Percentiles rank a stretch among this genome's conserved stretches.
These are phyloP conservation scores for Psammodynastes pulverulentus DNA, from an alignment of 2,113 vertebrate species.

Conservation along the genomic window DNA sequence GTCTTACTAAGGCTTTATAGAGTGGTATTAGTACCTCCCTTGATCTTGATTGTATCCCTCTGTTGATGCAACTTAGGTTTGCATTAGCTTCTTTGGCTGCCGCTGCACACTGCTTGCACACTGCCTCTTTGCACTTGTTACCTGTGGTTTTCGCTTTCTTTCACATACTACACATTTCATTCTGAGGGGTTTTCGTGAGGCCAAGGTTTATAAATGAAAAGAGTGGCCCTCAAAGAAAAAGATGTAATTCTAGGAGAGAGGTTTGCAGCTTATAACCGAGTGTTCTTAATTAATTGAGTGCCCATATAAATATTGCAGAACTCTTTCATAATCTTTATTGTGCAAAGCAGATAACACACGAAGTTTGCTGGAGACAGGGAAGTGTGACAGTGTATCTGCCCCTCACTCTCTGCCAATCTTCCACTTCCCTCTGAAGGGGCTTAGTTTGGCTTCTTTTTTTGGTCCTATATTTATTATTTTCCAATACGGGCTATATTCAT, in stretches of 20 bases:
- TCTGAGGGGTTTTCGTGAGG: conserved; percentile 1
- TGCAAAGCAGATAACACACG: not conserved
- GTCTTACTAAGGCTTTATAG: too few relatives aligned
- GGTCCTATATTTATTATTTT: not conserved
- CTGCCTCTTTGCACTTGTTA: not conserved
- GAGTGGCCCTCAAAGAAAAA: conserved; percentile 23
- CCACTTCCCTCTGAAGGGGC: not conserved
- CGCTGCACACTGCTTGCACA: too few relatives aligned
- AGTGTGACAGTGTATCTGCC: rapidly evolving
- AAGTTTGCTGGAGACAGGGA: not conserved
- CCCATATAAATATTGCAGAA: conserved; percentile 13
- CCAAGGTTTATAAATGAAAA: conserved; percentile 21
- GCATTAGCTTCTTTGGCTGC: too few relatives aligned
- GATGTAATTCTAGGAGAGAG: conserved; percentile 14
- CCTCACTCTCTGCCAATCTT: not conserved
- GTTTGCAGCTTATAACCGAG: conserved; percentile 10
- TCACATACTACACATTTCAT: conserved; percentile 18
- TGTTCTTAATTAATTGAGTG: conserved; percentile 21
- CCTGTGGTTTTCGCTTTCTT: not conserved
- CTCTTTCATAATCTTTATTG: conserved; percentile 5
- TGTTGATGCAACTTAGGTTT: too few relatives aligned
- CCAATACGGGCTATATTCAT: not conserved
- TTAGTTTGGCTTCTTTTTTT: not conserved
- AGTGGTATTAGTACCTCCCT: too few relatives aligned
- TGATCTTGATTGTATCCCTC: too few relatives aligned